Percentiles rank a stretch among this genome's conserved stretches.
phyloP scores from a whole-genome alignment of 2,888 invertebrate genomes.

The Teleiodes luculella region DNA sequence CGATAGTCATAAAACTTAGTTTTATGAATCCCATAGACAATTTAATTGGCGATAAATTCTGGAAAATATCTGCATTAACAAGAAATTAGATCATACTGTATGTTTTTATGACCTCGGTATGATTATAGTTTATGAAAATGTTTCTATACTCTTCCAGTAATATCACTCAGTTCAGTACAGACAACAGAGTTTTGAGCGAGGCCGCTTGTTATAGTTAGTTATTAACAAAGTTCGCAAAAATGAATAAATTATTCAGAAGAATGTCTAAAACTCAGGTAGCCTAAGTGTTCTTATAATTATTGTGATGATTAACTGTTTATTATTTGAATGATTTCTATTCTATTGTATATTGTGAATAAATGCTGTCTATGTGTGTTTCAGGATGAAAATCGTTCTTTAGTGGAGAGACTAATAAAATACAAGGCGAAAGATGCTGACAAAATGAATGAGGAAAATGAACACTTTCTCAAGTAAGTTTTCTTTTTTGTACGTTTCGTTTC shows the following conservation, averaged over 20 bases:
- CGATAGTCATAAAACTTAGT: no score
- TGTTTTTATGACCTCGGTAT: conserved; percentile 57
- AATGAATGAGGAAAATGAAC: conserved; percentile 98
- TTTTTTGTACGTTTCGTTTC: conserved; percentile 7
- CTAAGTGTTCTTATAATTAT: no score
- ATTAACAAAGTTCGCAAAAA: conserved; percentile 19
- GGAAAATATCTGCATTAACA: background rate
- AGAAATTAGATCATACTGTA: conserved; percentile 48
- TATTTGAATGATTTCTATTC: no score
- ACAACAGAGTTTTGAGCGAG: conserved; percentile 1
- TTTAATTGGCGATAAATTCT: no score
- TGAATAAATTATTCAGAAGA: conserved; percentile 36
- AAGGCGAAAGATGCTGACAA: conserved; percentile 97
- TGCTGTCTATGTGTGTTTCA: conserved; percentile 53
- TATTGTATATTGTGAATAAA: no score
- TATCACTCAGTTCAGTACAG: conserved; percentile 30
- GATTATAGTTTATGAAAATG: conserved; percentile 54
- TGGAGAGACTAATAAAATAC: conserved; percentile 92
- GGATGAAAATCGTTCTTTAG: conserved; percentile 91
- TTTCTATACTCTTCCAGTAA: conserved; percentile 48
- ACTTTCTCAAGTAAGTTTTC: conserved; percentile 87
- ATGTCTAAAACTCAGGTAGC: conserved; percentile 8
- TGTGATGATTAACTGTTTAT: no score
- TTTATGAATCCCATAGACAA: no score
- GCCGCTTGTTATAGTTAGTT: background rate